Evolutionary conservation across 2,113 vertebrate species (phyloP).

Genomic region (Electrona antarctica): DNA sequence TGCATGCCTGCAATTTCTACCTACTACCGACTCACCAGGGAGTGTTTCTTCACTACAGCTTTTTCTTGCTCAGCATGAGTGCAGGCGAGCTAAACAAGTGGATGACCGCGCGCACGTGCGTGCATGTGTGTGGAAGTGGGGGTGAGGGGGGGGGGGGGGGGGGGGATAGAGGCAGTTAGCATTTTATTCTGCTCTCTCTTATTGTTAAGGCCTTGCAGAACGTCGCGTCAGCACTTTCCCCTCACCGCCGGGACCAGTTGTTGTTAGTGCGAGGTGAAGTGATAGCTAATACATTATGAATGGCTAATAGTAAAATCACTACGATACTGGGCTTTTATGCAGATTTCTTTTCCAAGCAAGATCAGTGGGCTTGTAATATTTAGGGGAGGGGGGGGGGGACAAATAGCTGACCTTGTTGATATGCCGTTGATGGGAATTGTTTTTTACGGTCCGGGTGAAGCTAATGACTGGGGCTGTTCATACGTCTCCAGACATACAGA

Average conservation of each 20-base stretch:
- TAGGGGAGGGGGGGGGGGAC: slow-evolving; percentile 17
- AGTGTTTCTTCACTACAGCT: slow-evolving; percentile 45
- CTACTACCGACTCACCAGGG: slow-evolving; percentile 36
- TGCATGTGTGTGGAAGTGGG: too few relatives aligned
- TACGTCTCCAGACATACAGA: slow-evolving; percentile 49
- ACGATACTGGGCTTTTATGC: slow-evolving; percentile 22
- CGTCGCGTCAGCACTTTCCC: slow-evolving; percentile 60
- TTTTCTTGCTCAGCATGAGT: slow-evolving; percentile 58
- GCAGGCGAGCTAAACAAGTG: slow-evolving; percentile 60
- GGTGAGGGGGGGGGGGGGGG: neutral
- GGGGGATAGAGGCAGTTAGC: slow-evolving; percentile 57
- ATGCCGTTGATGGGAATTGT: slow-evolving; percentile 44
- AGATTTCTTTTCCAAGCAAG: slow-evolving; percentile 35
- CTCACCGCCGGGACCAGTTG: slow-evolving; percentile 63
- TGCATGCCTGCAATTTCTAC: slow-evolving; percentile 4
- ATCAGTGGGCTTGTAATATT: slow-evolving; percentile 55
- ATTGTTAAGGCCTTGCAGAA: slow-evolving; percentile 56
- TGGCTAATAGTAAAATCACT: slow-evolving; percentile 62
- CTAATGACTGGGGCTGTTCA: slow-evolving; percentile 45
- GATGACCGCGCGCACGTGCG: neutral
- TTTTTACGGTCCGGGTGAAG: slow-evolving; percentile 56
- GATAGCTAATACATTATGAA: slow-evolving; percentile 73
- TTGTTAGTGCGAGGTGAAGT: slow-evolving; percentile 63
- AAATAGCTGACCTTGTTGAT: slow-evolving; percentile 51
- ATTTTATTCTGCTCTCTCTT: slow-evolving; percentile 52